phyloP scores from a whole-genome alignment of 2,797 vertebrate genomes.

The Simalia tracyae region DNA sequence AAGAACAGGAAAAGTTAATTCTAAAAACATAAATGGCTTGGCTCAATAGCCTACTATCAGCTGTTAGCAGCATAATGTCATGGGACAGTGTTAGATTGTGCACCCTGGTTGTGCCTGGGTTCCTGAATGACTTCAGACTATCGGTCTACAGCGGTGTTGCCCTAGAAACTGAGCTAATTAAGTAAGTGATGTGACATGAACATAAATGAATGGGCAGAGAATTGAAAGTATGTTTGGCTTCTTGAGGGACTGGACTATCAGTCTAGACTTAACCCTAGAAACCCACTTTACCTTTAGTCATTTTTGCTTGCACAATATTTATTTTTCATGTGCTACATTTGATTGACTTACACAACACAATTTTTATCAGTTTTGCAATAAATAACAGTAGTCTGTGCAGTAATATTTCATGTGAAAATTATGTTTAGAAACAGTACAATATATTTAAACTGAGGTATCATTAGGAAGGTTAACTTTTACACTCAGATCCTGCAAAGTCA shows the following conservation, averaged over 20 bases:
- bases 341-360: background rate
- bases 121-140: slow-evolving; percentile 44
- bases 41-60: slow-evolving; percentile 28
- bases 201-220: slow-evolving; percentile 52
- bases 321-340: background rate
- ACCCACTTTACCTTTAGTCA: background rate
- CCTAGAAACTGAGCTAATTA: slow-evolving; percentile 56
- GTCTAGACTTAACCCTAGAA: slow-evolving; percentile 38
- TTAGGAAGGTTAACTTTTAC: background rate
- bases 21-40: background rate
- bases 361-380: background rate
- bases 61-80: background rate
- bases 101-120: slow-evolving; percentile 39
- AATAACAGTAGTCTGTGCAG: background rate
- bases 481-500: background rate
- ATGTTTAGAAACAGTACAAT: background rate
- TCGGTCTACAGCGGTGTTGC: slow-evolving; percentile 53
- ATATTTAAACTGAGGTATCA: background rate
- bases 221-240: slow-evolving; percentile 48
- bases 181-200: slow-evolving; percentile 57
- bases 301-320: background rate
- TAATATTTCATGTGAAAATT: background rate
- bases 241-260: slow-evolving; percentile 35
- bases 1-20: background rate
- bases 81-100: background rate